phyloP scores from a whole-genome alignment of 2,888 invertebrate species.

The Sympetrum striolatum region DNA sequence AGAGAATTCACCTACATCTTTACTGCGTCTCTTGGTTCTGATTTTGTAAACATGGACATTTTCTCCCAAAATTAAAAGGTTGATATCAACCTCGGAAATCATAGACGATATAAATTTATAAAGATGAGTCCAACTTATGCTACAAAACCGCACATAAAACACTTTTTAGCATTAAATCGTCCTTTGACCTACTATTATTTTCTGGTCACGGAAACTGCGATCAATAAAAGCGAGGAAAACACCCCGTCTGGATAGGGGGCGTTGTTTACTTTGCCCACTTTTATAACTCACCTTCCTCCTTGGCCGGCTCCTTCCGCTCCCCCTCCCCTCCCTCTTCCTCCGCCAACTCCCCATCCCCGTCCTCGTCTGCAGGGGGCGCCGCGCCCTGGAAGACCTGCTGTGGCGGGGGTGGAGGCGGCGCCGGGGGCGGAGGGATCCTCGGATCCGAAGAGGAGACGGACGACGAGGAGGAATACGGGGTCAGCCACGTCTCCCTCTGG shows the following conservation, averaged over 20 bases:
- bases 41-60: no score
- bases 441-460: slow-evolving; percentile 6
- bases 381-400: slow-evolving; percentile 24
- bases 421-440: slow-evolving; percentile 25
- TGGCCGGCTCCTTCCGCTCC: slow-evolving; percentile 13
- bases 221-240: slow-evolving; percentile 46
- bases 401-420: slow-evolving; percentile 11
- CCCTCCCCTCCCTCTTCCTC: slow-evolving; percentile 22
- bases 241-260: slow-evolving; percentile 51
- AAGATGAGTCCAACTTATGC: no score
- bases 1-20: no score
- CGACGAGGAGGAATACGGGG: slow-evolving; percentile 36
- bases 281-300: slow-evolving; percentile 6
- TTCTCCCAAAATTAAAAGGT: no score
- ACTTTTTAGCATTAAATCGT: no score
- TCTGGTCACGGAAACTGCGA: slow-evolving; percentile 10
- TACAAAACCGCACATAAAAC: no score
- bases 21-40: no score
- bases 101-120: no score
- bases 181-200: no score
- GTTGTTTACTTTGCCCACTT: slow-evolving; percentile 22
- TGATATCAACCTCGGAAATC: no score
- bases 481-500: slow-evolving; percentile 57
- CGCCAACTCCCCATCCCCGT: slow-evolving; percentile 22
- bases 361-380: slow-evolving; percentile 38